Percentiles rank a stretch among this genome's conserved stretches.
These are phyloP conservation scores for Homalodisca vitripennis DNA, from an alignment of 1,140 invertebrate species.

Conservation along the genomic window DNA sequence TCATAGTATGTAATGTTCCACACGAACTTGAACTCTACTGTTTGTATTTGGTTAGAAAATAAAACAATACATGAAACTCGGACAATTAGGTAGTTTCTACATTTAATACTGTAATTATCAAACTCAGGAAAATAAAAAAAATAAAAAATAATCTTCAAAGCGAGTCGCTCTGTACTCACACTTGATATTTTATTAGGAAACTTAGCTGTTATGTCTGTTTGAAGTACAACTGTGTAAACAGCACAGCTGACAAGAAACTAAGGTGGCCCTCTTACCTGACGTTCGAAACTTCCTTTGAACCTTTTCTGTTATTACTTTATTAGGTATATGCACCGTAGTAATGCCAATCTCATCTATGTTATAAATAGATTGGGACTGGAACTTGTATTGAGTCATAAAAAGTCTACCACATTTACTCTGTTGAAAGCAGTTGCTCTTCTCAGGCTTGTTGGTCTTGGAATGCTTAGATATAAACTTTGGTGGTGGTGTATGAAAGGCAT, in stretches of 20 bases:
- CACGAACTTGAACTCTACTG: constrained; percentile 2
- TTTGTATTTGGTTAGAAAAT: not conserved
- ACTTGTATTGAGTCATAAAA: constrained; percentile 44
- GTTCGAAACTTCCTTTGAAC: constrained; percentile 49
- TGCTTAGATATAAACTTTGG: constrained; percentile 48
- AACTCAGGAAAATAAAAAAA: not conserved
- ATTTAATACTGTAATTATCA: not conserved
- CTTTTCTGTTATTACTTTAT: constrained; percentile 49
- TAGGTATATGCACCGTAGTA: constrained; percentile 49
- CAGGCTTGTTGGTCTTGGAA: constrained; percentile 49
- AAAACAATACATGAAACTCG: constrained; percentile 9
- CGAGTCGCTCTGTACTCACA: constrained; percentile 2
- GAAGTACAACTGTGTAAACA: constrained; percentile 44
- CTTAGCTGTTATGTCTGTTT: constrained; percentile 11
- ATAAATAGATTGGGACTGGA: constrained; percentile 45
- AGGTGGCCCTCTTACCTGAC: constrained; percentile 49
- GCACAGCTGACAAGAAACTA: constrained; percentile 48
- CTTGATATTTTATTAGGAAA: not conserved
- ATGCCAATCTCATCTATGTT: constrained; percentile 54
- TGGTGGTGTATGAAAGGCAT: constrained; percentile 49
- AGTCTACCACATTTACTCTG: constrained; percentile 46
- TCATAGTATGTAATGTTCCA: constrained; percentile 32
- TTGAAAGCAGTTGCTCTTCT: constrained; percentile 49
- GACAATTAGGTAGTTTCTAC: not conserved
- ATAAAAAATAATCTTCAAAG: constrained; percentile 13